Evolutionary conservation across 1,140 invertebrate species (phyloP), one percentile per base, ranked within the genome.

Genomic region (Aplysia californica): DNA sequence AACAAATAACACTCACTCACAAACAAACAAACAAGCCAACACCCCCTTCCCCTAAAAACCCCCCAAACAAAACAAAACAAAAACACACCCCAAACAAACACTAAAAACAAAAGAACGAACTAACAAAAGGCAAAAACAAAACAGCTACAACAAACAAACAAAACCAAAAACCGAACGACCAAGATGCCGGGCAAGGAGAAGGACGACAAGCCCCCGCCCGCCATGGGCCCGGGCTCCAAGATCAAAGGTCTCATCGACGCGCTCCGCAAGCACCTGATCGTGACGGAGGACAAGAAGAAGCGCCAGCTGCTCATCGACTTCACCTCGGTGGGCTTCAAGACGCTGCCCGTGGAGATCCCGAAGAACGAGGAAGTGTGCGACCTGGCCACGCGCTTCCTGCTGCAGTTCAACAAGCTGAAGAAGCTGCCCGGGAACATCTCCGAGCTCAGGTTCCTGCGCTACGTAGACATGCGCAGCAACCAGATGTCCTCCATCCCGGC

Each of bases 181-280:
- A 50, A 10, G 10, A 76, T 76, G 77, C 41, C 79, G 50, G 78
- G 77, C 2, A 85, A 84, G 71, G 86, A 87, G 69, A 85, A 86
- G 35, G 82, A 87, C 21, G 83, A 87, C 6, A 85, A 87, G 64
- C 80, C 85, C 0, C 77, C 82, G 2, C 87, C 87, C 3, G 77
- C 84, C 0, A 80, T 81, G 65, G 87, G 88, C 1, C 87, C 87
- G 0, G 87, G 88, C 23, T 88, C 87, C 76, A 86, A 84, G 71
- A 86, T 89, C 35, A 73, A 74, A 21, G 84, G 85, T 1, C 79
- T 89, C 50, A 84, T 86, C 10, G 80, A 82, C 0, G 78, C 77
- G 21, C 76, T 88, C 10, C 75, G 80, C 21, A 81, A 80, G 36
- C 84, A 82, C 77, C 80, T 86, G 59, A 73, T 78, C 10, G 56